Percentiles rank a stretch among this genome's conserved stretches.
Conservation (phyloP, 2,888 invertebrate genomes). For the Plutella xylostella region DNA sequence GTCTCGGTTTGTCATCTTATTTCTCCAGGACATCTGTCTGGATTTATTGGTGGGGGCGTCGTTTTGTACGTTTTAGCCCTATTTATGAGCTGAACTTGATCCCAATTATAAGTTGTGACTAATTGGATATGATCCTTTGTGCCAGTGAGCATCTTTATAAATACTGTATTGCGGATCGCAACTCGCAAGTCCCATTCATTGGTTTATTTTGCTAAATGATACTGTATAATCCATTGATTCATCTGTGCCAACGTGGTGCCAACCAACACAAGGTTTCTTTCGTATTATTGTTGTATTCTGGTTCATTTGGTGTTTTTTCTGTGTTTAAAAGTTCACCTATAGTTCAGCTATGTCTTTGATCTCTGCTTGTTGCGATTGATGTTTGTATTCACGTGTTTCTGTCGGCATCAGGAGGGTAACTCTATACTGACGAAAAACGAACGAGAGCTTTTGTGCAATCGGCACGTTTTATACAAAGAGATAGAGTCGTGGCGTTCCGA, state of each 20-base stretch:
- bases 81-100: slow-evolving; percentile 40
- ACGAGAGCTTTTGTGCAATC: too few relatives aligned
- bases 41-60: slow-evolving; percentile 40
- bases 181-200: neutral
- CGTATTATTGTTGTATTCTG: neutral
- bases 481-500: too few relatives aligned
- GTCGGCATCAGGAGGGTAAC: too few relatives aligned
- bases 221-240: neutral
- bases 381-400: neutral
- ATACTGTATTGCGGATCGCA: neutral
- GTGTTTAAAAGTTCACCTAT: too few relatives aligned
- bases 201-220: neutral
- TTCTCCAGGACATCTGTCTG: slow-evolving; percentile 38
- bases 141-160: too few relatives aligned
- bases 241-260: too few relatives aligned
- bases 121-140: slow-evolving; percentile 46
- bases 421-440: too few relatives aligned
- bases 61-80: slow-evolving; percentile 28
- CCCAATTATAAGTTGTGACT: slow-evolving; percentile 51
- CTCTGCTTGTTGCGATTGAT: neutral
- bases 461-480: too few relatives aligned
- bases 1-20: slow-evolving; percentile 49
- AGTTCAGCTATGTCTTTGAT: too few relatives aligned
- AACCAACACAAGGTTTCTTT: neutral
- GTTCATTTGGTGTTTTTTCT: too few relatives aligned